Base-by-base conservation (phyloP, 2,888 invertebrate species). In the Nysson spinosus region DNA sequence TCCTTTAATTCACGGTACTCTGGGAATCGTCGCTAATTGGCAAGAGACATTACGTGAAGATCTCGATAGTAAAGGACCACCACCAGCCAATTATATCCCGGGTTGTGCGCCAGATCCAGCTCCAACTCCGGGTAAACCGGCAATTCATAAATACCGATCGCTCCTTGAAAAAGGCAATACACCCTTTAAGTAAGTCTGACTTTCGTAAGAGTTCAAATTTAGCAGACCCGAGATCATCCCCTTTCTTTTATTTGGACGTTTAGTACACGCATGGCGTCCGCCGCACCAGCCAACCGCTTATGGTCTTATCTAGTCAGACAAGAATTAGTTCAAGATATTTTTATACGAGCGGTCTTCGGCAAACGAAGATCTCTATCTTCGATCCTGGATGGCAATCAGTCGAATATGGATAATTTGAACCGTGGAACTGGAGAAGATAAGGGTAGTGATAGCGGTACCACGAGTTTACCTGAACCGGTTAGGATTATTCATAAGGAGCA, bases 401-500 rank as follows among this genome's bases (percentile, higher is more conserved):
- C 74, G 6, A 68, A 70, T 6, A 62, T 79, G 4, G 87, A 87
- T 63, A 79, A 80, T 49, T 65, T 78, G 30, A 83, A 82, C 34
- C 79, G 87, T 32, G 85, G 85, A 17, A 58, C 49, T 1, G 81
- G 82, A 16, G 85, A 86, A 32, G 87, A 85, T 37, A 87, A 85
- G 30, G 85, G 85, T 42, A 84, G 85, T 61, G 85, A 85, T 54
- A 83, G 86, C 56, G 86, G 85, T 37, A 87, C 87, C 3, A 85
- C 81, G n/a, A 86, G 87, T 61, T 85, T 91, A 58, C 90, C 92
- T 58, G 96, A 96, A 83, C 96, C 96, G 6, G 96, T 97, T 61
- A 92, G 98, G 75, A 96, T 99, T 78, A 96, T 99, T 75, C 99
- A 99, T 88, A 98, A 99, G 88, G 99, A 99, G 85, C 98, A 98